Evolutionary conservation across 2,888 invertebrate species (phyloP), one percentile per base, ranked within the genome.

Genomic region (Tortricodes alternella): DNA sequence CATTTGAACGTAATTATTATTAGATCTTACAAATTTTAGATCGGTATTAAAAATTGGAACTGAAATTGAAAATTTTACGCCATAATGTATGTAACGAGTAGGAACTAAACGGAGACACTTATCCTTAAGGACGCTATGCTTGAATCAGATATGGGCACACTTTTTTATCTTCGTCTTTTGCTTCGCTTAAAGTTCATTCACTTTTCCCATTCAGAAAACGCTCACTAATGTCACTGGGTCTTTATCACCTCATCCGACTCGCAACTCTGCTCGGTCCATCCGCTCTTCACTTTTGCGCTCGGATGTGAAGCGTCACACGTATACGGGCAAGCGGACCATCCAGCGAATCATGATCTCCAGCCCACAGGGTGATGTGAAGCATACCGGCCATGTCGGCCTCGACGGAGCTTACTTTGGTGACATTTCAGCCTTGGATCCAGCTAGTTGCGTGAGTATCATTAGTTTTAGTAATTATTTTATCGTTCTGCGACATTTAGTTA

Each of bases 381-480:
- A 99, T 80, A 99, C 98, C 0, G 92, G 94, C 0, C 99, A 99
- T 80, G 97, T 99, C 8, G 99, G 99, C 0, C 92, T 98, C 37
- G 99, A 99, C 81, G 99, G 99, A 0, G 97, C 98, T 21, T 97
- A 97, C 76, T 99, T 99, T 83, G 99, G 99, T 1, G 98, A 99
- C 82, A 94, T 99, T 58, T 91, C 93, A 2, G 93, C 93, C 68
- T 75, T 93, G 70, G 87, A 88, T 43, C 80, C 84, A 1, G 80
- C 86, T 19, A 81, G 82, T 37, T 80, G 83, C 64, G 89, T 86
- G 64, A 87, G 89, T 89, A 68, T 60, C 11, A 41, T n/a, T 13
- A 23, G 19, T 9, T 24, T 27, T 32, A 19, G 16, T 8, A n/a
- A n/a, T 13, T 6, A 8, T 11, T 19, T 16, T 16, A 21, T 18